A percentile compares a stretch with the other conserved stretches of the same genome.
Conservation (phyloP, 1,140 invertebrate genomes). For the Mercenaria mercenaria region DNA sequence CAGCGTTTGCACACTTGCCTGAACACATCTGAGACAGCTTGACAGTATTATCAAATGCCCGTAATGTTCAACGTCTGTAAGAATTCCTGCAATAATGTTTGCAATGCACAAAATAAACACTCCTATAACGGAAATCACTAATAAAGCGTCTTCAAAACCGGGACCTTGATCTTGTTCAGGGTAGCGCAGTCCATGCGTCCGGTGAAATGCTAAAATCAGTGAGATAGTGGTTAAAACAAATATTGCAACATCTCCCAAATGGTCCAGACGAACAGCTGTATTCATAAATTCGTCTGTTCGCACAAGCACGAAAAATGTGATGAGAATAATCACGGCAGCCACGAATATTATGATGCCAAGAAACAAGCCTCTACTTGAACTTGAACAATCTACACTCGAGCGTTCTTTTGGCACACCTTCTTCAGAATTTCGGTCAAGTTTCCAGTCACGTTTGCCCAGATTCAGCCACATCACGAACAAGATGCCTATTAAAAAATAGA, state of each 20-base stretch:
- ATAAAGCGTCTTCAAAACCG: constrained; percentile 95
- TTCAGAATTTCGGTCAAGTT: constrained; percentile 27
- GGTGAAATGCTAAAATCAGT: too few species aligned
- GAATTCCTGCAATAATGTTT: constrained; percentile 95
- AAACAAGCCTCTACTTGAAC: constrained; percentile 95
- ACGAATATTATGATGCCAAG: constrained; percentile 94
- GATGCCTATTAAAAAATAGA: constrained; percentile 87
- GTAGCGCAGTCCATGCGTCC: constrained; percentile 71
- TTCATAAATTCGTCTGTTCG: constrained; percentile 61
- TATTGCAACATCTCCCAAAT: constrained; percentile 73
- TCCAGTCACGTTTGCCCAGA: constrained; percentile 49
- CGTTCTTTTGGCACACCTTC: constrained; percentile 59
- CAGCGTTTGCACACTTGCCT: constrained; percentile 95
- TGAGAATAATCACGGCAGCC: constrained; percentile 96
- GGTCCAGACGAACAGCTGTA: constrained; percentile 74
- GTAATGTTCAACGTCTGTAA: constrained; percentile 88
- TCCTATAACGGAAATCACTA: constrained; percentile 96
- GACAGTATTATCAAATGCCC: constrained; percentile 77
- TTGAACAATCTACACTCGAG: constrained; percentile 89
- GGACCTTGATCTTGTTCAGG: constrained; percentile 79
- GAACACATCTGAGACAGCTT: constrained; percentile 90
- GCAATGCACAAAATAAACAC: constrained; percentile 97
- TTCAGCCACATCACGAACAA: constrained; percentile 94
- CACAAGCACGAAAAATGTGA: constrained; percentile 94
- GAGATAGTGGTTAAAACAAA: constrained; percentile 74